Evolutionary conservation across 1,140 invertebrate genomes (phyloP), one percentile per base, ranked within the genome.

Genomic region (Leptoteleia sp.): DNA sequence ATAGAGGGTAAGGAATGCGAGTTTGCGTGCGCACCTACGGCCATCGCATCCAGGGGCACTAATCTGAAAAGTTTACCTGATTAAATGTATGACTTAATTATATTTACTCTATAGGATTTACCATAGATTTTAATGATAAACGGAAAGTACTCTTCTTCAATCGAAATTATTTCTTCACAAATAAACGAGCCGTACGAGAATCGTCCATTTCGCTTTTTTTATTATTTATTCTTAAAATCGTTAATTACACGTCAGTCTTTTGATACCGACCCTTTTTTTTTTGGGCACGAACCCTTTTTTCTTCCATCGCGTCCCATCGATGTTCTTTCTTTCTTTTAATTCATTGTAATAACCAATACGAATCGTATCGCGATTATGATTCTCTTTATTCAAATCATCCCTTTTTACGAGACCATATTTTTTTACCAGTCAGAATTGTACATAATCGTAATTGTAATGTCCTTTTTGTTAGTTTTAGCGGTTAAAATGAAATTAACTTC

Each of bases 41-140:
- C 57, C 55, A 47, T 80, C 83, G 82, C 76, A 79, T 72, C 65
- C 72, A 82, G 87, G 87, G 86, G 83, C 82, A 84, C 81, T 70
- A 70, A 82, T 86, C 87, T 88, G 87, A 89, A 88, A 87, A 88
- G 85, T 89, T 85, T 89, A 89, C 87, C 87, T 89, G 87, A 89
- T 89, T 89, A 89, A 89, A 89, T 88, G 87, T 89, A 89, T 89
- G 87, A 84, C 85, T 89, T 88, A 88, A 89, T 89, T 89, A 83
- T 88, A 88, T 88, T 88, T 89, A 87, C 85, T 88, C 85, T 87
- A 84, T 87, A 89, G 87, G 85, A 86, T 88, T 88, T 87, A 89
- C 85, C 86, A 88, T 89, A 89, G 87, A 88, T 83, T 84, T 87
- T 85, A 87, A 87, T 80, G 76, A 85, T 71, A 79, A 80, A 85